phyloP scores from a whole-genome alignment of 2,888 invertebrate genomes.

The Epinotia ramella region DNA sequence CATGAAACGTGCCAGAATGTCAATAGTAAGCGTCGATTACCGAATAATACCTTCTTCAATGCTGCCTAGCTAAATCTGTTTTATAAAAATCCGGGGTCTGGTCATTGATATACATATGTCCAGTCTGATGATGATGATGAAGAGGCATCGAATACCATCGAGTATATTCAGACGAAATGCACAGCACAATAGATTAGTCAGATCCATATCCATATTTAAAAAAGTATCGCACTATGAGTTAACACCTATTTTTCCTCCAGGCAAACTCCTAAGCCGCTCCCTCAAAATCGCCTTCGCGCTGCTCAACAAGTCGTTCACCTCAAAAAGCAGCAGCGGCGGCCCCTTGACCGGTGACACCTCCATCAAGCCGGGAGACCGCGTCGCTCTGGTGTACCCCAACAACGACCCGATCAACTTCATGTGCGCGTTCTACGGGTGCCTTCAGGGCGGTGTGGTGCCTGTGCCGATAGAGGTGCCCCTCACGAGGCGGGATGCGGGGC shows the following conservation, averaged over 20 bases:
- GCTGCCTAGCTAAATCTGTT: no score
- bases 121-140: no score
- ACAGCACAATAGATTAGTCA: no score
- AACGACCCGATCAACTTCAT: conserved; percentile 99
- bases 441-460: conserved; percentile 98
- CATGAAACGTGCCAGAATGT: no score
- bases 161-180: no score
- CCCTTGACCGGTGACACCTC: conserved; percentile 93
- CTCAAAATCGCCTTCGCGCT: conserved; percentile 98
- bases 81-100: no score
- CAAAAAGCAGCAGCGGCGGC: conserved; percentile 88
- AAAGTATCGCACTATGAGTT: not conserved
- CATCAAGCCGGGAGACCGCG: conserved; percentile 98
- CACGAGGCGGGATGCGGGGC: conserved; percentile 97
- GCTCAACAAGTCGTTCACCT: conserved; percentile 94
- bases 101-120: no score
- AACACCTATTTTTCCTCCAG: conserved; percentile 72
- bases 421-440: conserved; percentile 99
- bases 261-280: conserved; percentile 97
- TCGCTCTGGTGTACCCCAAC: conserved; percentile 99
- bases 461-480: conserved; percentile 99
- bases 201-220: no score
- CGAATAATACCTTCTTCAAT: no score
- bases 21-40: no score
- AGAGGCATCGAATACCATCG: no score